Percentiles rank a stretch among this genome's conserved stretches.
phyloP scores from a whole-genome alignment of 2,113 vertebrate genomes.

The Garra rufa region DNA sequence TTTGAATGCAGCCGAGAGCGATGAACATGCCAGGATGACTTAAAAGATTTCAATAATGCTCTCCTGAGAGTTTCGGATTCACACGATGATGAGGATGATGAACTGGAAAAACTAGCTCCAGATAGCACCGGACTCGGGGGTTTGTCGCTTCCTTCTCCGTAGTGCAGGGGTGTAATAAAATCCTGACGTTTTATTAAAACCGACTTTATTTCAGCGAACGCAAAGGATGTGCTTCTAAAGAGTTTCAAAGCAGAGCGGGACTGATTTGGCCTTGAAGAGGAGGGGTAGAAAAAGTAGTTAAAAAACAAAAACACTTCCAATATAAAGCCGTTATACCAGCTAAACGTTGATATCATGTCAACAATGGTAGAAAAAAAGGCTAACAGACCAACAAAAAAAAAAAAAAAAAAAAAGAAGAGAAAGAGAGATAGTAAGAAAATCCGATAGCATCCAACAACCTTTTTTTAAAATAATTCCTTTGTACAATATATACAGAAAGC shows the following conservation, averaged over 20 bases:
- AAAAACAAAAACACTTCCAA: conserved; percentile 53
- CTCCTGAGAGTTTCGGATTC: conserved; percentile 20
- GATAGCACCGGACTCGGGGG: neutral
- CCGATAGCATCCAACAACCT: conserved; percentile 75
- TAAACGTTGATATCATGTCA: conserved; percentile 77
- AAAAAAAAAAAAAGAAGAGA: conserved; percentile 40
- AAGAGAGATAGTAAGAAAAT: conserved; percentile 65
- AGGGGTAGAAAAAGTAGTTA: neutral
- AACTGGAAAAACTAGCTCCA: neutral
- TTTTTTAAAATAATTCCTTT: conserved; percentile 91
- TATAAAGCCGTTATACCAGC: conserved; percentile 70
- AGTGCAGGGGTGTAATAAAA: neutral
- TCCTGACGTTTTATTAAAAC: neutral
- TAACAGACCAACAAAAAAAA: conserved; percentile 59
- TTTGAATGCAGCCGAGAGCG: neutral
- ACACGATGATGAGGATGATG: neutral
- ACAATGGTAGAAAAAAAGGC: conserved; percentile 76
- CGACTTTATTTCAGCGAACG: neutral
- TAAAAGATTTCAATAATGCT: conserved; percentile 26
- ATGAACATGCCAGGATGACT: conserved; percentile 17
- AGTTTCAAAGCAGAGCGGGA: neutral
- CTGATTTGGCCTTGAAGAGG: neutral
- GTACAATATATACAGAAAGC: conserved; percentile 95
- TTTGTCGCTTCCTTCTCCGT: neutral
- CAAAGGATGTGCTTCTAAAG: conserved; percentile 1